A percentile compares a stretch with the other conserved stretches of the same genome.
Conservation (phyloP, 1,140 invertebrate species). For the Stegodyphus dumicola region DNA sequence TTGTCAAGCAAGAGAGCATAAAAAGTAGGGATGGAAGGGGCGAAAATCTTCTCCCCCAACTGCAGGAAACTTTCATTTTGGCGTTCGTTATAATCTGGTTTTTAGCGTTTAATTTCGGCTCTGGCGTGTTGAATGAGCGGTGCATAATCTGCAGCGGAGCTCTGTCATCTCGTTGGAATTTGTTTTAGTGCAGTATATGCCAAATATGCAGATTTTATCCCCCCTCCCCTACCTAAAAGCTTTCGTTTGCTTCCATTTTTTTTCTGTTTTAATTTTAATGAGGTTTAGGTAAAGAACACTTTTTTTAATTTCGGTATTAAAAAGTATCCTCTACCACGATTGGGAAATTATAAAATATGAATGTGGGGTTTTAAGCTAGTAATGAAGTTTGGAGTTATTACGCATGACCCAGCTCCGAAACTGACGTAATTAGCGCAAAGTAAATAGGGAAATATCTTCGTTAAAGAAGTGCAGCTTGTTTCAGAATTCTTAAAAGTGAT, state of each 20-base stretch:
- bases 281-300: slow-evolving; percentile 25
- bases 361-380: no score
- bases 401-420: no score
- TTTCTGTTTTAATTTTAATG: slow-evolving; percentile 51
- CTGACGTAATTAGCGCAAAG: no score
- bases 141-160: slow-evolving; percentile 30
- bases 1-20: slow-evolving; percentile 33
- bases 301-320: not conserved
- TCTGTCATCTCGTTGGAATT: slow-evolving; percentile 51
- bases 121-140: not conserved
- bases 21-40: not conserved
- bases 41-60: not conserved
- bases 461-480: no score
- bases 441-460: no score
- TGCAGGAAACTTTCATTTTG: slow-evolving; percentile 43
- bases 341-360: slow-evolving; percentile 20
- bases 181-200: slow-evolving; percentile 50
- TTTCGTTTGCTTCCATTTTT: not conserved
- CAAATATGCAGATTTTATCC: slow-evolving; percentile 50
- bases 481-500: no score
- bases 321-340: slow-evolving; percentile 9
- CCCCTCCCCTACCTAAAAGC: not conserved
- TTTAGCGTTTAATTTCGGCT: slow-evolving; percentile 59
- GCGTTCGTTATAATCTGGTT: slow-evolving; percentile 42
- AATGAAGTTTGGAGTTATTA: no score